phyloP scores from a whole-genome alignment of 2,888 invertebrate genomes.

The Willowsia nigromaculata region DNA sequence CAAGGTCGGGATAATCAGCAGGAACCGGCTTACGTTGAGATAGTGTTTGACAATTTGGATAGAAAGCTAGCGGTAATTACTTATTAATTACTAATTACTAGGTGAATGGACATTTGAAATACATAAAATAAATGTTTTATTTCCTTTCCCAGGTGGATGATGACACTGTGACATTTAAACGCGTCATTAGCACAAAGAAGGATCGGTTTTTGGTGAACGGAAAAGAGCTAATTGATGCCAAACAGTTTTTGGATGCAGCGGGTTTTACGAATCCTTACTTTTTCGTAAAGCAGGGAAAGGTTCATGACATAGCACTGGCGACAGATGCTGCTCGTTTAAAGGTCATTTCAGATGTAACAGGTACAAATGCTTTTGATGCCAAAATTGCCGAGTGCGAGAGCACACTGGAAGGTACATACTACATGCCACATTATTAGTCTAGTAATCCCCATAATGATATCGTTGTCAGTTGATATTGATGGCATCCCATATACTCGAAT shows the following conservation, averaged over 20 bases:
- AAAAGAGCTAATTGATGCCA: slow-evolving; percentile 60
- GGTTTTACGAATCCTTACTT: slow-evolving; percentile 76
- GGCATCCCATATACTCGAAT: too few relatives aligned
- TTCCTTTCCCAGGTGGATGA: slow-evolving; percentile 39
- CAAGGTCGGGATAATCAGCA: slow-evolving; percentile 25
- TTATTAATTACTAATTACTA: not conserved
- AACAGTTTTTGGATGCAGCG: slow-evolving; percentile 70
- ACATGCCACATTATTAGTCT: too few relatives aligned
- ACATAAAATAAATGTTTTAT: not conserved
- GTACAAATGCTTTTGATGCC: slow-evolving; percentile 59
- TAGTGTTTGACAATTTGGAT: slow-evolving; percentile 73
- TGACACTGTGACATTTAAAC: slow-evolving; percentile 64
- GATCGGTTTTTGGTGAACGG: slow-evolving; percentile 71
- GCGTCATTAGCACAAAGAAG: slow-evolving; percentile 65
- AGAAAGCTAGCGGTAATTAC: slow-evolving; percentile 66
- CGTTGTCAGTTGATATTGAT: too few relatives aligned
- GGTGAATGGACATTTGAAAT: not conserved
- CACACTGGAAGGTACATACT: slow-evolving; percentile 35
- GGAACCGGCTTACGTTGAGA: slow-evolving; percentile 67
- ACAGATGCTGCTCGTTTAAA: slow-evolving; percentile 67
- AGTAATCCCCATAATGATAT: too few relatives aligned
- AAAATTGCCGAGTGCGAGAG: slow-evolving; percentile 38
- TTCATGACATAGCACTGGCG: slow-evolving; percentile 64
- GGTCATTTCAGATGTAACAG: slow-evolving; percentile 69
- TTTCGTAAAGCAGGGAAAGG: slow-evolving; percentile 75